Conservation (phyloP, 2,888 invertebrate species). For the Strigamia maritima region DNA sequence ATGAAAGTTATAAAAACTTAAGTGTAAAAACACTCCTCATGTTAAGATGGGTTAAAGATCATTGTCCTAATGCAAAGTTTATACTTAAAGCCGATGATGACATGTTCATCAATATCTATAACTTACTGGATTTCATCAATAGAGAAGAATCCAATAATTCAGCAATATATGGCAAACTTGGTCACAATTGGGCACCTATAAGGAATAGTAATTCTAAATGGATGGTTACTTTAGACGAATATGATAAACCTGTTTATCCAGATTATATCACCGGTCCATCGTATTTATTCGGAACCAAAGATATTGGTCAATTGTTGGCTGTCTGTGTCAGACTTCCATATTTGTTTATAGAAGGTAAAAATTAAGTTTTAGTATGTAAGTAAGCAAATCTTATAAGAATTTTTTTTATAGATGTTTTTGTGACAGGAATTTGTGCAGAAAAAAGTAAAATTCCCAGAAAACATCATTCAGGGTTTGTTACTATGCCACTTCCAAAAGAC, state of each 20-base stretch:
- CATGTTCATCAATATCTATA: slow-evolving; percentile 80
- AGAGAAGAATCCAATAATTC: background rate
- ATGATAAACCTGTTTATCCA: background rate
- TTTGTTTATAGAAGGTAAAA: background rate
- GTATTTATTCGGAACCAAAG: no score
- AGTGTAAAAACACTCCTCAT: background rate
- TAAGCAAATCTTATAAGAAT: background rate
- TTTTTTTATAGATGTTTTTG: background rate
- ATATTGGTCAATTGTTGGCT: no score
- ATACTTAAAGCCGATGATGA: slow-evolving; percentile 83
- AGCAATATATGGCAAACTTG: background rate
- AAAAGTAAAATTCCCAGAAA: background rate
- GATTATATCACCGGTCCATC: background rate
- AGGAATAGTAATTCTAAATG: background rate
- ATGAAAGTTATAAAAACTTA: slow-evolving; percentile 2
- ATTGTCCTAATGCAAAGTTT: slow-evolving; percentile 68
- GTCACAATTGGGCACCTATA: background rate
- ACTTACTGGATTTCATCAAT: slow-evolving; percentile 57
- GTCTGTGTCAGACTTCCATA: no score
- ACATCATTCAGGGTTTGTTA: background rate
- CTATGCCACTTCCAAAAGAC: background rate
- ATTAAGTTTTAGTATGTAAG: background rate
- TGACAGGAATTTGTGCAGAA: background rate
- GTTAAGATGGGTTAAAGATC: background rate
- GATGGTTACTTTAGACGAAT: background rate